Evolutionary conservation across 2,888 invertebrate genomes (phyloP), one percentile per base, ranked within the genome.

Genomic region (Choreutis nemorana): DNA sequence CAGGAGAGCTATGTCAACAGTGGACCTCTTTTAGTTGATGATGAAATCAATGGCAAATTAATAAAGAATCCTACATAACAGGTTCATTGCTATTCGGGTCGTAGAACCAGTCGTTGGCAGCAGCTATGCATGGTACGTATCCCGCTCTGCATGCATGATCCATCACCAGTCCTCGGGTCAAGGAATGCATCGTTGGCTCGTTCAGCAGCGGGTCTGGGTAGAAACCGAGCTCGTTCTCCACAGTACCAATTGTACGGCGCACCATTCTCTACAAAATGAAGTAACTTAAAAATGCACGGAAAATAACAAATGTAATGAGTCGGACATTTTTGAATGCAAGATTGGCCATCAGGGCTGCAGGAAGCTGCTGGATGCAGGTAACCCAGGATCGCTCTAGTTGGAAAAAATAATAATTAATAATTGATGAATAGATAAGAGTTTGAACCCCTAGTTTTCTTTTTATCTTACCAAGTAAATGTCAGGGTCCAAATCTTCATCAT

Each of bases 91-190:
- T 42, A 28, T 57, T 50, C 2, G 61, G 51, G 25, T 68, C 60
- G 24, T 61, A 72, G 41, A 78, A 78, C 61, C 58, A 63, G 34
- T 78, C 75, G 0, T 73, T 50, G 0, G 78, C 75, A 21, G 73
- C 75, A 1, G 71, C 77, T 4, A 77, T 48, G 32, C 78, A 78
- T 0, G 72, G 68, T 3, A 51, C 49, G 33, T 78, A 77, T 21
- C 55, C 54, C 1, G 67, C 48, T 5, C 51, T 49, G 36, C 78
- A 78, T 0, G 70, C 77, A 32, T 75, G 75, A 12, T 77, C 68
- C 78, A 78, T 78, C 2, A 78, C 72, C 4, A 78, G 32, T 0
- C 71, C 75, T 26, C 78, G 54, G 0, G 71, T 67, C 7, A 75
- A 36, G 0, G 67, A 51, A 1, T 34, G 31, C 72, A 73, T 73